These are phyloP conservation scores for Mamestra configurata DNA, from an alignment of 1,140 invertebrate genomes.

Conservation along the genomic window DNA sequence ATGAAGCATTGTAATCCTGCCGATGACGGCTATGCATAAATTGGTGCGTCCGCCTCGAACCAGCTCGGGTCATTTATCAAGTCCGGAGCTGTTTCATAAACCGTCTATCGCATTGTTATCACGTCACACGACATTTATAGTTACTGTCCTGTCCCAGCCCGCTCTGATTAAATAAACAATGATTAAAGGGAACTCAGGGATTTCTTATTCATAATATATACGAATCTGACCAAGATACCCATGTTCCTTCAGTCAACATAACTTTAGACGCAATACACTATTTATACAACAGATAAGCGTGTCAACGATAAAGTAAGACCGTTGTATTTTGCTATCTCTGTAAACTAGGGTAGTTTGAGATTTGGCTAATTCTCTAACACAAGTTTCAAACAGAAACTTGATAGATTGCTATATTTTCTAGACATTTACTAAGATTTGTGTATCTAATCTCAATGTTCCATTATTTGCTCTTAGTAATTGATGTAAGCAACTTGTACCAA, in stretches of 20 bases:
- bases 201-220: conserved; percentile 59
- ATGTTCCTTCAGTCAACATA: conserved; percentile 44
- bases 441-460: conserved; percentile 37
- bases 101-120: conserved; percentile 79
- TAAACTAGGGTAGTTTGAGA: conserved; percentile 55
- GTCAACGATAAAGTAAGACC: conserved; percentile 53
- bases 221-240: conserved; percentile 44
- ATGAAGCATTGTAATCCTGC: conserved; percentile 59
- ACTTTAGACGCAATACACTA: conserved; percentile 54
- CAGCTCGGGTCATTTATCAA: conserved; percentile 72
- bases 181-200: conserved; percentile 46
- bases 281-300: conserved; percentile 57
- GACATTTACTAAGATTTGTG: conserved; percentile 40
- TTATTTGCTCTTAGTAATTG: conserved; percentile 34
- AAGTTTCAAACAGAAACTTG: conserved; percentile 55
- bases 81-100: conserved; percentile 67
- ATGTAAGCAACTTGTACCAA: conserved; percentile 28
- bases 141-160: conserved; percentile 60
- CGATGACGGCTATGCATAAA: conserved; percentile 73
- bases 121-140: conserved; percentile 77
- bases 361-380: conserved; percentile 55
- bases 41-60: conserved; percentile 61
- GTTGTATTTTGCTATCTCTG: conserved; percentile 54
- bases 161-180: conserved; percentile 72
- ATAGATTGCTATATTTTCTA: conserved; percentile 52